A percentile compares a stretch with the other conserved stretches of the same genome.
These are phyloP conservation scores for Lucinisca nassula DNA, from an alignment of 2,888 invertebrate species.

Conservation along the genomic window DNA sequence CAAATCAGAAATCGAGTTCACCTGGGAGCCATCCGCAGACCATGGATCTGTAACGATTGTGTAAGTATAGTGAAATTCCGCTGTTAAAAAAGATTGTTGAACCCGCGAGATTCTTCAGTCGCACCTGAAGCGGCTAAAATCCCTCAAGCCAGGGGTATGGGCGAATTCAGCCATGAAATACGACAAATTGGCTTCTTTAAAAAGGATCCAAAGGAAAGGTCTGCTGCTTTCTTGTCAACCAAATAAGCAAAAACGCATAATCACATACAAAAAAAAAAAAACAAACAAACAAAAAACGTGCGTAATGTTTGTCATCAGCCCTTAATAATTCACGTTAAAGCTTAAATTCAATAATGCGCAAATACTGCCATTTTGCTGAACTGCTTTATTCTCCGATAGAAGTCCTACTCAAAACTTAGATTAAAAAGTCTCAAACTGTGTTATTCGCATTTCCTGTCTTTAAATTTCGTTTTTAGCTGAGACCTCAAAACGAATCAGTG, in stretches of 20 bases:
- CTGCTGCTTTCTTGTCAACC: neutral
- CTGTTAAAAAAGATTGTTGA: too few relatives aligned
- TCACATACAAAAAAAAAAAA: neutral
- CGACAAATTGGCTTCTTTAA: neutral
- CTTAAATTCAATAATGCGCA: neutral
- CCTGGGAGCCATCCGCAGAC: neutral
- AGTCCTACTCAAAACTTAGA: neutral
- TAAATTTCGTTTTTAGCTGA: too few relatives aligned
- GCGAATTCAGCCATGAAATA: neutral
- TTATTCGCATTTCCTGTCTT: too few relatives aligned
- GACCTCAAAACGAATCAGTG: too few relatives aligned
- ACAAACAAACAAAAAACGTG: too few relatives aligned
- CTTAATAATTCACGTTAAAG: too few relatives aligned
- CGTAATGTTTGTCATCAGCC: too few relatives aligned
- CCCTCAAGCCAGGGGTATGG: neutral
- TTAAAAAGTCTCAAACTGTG: neutral
- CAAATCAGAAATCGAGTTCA: neutral
- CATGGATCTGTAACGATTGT: neutral
- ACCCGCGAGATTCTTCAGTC: neutral
- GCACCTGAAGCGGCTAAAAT: too few relatives aligned
- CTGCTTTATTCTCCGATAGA: too few relatives aligned
- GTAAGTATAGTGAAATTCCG: neutral
- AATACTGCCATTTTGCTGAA: neutral
- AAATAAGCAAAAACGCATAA: neutral
- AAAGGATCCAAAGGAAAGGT: too few relatives aligned